Evolutionary conservation across 2,797 vertebrate genomes (phyloP).

Genomic region (Oryzias sinensis): DNA sequence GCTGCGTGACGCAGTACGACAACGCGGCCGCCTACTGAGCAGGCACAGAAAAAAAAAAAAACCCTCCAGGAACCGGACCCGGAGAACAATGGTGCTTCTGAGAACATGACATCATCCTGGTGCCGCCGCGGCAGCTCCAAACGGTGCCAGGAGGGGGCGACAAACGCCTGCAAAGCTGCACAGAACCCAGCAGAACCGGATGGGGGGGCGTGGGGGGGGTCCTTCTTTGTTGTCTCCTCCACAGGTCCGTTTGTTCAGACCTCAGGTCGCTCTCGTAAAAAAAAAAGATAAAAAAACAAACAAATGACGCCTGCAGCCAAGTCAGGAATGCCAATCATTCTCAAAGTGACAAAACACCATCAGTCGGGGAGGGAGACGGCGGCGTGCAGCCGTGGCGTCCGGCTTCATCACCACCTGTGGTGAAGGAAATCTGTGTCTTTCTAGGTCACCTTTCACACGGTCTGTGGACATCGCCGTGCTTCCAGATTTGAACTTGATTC

Average conservation of each 20-base stretch:
- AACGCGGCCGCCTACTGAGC: constrained; percentile 58
- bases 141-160: constrained; percentile 59
- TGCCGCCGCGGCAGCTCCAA: background rate
- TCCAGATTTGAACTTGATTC: constrained; percentile 8
- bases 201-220: constrained; percentile 27
- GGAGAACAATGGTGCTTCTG: constrained; percentile 64
- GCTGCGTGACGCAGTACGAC: constrained; percentile 60
- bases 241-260: too few species aligned
- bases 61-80: constrained; percentile 57
- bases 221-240: constrained; percentile 67
- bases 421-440: constrained; percentile 46
- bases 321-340: too few species aligned
- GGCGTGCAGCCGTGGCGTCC: constrained; percentile 38
- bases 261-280: too few species aligned
- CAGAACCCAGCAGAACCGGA: constrained; percentile 44
- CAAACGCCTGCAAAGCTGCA: constrained; percentile 4
- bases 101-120: constrained; percentile 74
- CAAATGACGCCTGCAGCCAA: too few species aligned
- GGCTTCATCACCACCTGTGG: constrained; percentile 57
- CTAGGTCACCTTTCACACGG: constrained; percentile 32
- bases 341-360: constrained; percentile 8
- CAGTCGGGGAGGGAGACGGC: constrained; percentile 23
- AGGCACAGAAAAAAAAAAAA: constrained; percentile 66
- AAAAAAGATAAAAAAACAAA: too few species aligned
- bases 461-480: constrained; percentile 41